Evolutionary conservation across 2,888 invertebrate genomes (phyloP).

Genomic region (Eupithecia centaureata): DNA sequence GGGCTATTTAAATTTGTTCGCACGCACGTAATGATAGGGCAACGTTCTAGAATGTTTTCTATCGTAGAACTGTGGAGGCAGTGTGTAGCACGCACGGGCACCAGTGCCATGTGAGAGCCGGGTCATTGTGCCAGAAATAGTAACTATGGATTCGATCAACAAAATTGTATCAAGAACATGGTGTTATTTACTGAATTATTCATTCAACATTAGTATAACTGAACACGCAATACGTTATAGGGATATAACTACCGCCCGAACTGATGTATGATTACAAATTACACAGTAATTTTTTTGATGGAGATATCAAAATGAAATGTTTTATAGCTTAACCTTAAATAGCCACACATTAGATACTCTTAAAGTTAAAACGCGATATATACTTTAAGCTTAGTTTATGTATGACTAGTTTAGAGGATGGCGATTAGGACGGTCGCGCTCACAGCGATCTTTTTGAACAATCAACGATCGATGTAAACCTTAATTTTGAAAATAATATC

Average conservation of each 20-base stretch:
- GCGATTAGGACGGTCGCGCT: slow-evolving; percentile 82
- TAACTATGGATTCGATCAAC: slow-evolving; percentile 68
- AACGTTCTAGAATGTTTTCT: slow-evolving; percentile 59
- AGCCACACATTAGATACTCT: slow-evolving; percentile 60
- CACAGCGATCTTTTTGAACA: slow-evolving; percentile 72
- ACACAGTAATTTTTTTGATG: slow-evolving; percentile 53
- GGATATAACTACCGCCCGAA: slow-evolving; percentile 60
- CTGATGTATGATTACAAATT: slow-evolving; percentile 60
- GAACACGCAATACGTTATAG: slow-evolving; percentile 70
- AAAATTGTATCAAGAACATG: slow-evolving; percentile 68
- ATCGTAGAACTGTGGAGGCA: slow-evolving; percentile 54
- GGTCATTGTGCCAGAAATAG: slow-evolving; percentile 64
- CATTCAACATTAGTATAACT: slow-evolving; percentile 73
- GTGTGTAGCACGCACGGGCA: slow-evolving; percentile 75
- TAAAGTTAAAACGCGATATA: slow-evolving; percentile 61
- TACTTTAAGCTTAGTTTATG: slow-evolving; percentile 67
- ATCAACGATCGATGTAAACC: slow-evolving; percentile 68
- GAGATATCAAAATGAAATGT: slow-evolving; percentile 51
- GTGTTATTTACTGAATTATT: slow-evolving; percentile 76
- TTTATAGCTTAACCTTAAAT: slow-evolving; percentile 50
- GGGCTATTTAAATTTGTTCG: slow-evolving; percentile 73
- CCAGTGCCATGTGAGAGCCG: slow-evolving; percentile 66
- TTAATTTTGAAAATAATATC: slow-evolving; percentile 75
- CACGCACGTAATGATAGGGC: slow-evolving; percentile 73
- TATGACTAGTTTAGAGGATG: slow-evolving; percentile 84